phyloP scores from a whole-genome alignment of 2,888 invertebrate species.

The Rhamphomyia laevipes region DNA sequence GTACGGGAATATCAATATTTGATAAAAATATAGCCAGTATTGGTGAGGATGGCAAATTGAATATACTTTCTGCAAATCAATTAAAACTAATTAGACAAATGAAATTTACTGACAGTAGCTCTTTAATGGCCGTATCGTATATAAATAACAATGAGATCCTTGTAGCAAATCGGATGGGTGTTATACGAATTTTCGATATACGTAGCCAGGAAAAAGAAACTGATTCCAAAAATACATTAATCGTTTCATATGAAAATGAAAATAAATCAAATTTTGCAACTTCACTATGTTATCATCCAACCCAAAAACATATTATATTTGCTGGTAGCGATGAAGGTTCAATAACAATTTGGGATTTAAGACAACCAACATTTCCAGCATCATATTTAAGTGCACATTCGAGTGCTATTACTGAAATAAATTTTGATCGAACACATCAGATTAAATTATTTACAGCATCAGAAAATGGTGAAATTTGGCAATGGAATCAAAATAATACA shows the following conservation, averaged over 20 bases:
- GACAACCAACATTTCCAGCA: constrained; percentile 71
- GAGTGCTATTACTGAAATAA: constrained; percentile 68
- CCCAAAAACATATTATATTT: constrained; percentile 71
- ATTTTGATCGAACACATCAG: constrained; percentile 76
- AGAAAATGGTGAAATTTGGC: constrained; percentile 73
- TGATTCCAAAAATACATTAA: constrained; percentile 47
- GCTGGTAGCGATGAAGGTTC: constrained; percentile 82
- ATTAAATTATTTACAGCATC: constrained; percentile 76
- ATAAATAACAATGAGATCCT: constrained; percentile 59
- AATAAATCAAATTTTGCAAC: constrained; percentile 47
- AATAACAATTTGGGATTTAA: constrained; percentile 79
- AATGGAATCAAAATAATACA: constrained; percentile 62
- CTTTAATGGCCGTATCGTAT: constrained; percentile 64
- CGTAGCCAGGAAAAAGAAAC: constrained; percentile 52
- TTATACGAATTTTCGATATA: constrained; percentile 83
- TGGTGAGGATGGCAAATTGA: constrained; percentile 70
- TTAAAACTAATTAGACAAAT: constrained; percentile 39
- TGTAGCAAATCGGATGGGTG: constrained; percentile 76
- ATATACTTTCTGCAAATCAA: constrained; percentile 40
- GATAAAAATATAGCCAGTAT: constrained; percentile 70
- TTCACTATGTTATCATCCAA: constrained; percentile 71
- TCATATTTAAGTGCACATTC: constrained; percentile 69
- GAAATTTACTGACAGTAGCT: constrained; percentile 69
- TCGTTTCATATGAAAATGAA: constrained; percentile 60
- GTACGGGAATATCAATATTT: constrained; percentile 62